Base-by-base conservation (phyloP, 2,113 vertebrate genomes). In the Zootoca vivipara region DNA sequence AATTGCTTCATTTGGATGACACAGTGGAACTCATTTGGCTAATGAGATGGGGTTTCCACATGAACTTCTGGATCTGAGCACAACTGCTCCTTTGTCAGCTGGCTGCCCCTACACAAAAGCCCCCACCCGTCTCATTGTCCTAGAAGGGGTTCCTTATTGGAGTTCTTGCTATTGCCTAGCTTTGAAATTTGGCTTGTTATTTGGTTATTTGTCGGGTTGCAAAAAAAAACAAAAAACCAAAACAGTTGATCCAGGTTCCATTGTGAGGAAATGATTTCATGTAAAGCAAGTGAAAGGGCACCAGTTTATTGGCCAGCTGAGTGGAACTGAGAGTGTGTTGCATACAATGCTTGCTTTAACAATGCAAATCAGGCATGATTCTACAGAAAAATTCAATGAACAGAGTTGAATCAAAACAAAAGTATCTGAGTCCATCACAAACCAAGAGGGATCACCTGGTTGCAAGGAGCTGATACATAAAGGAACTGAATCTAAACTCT, bases 321-420 rank as follows among this genome's bases (percentile, higher is more conserved):
- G 72, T 30, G 0, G 40, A 87, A 89, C 38, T 58, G 15, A 78
- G 38, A 77, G 8, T 74, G 78, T 85, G 62, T 64, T 46, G n/a
- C 75, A 58, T 52, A 72, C 3, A 86, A 82, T 70, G 85, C 91
- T 86, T 87, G 78, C 77, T 87, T 85, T 75, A 90, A 28, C 58
- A 88, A 35, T 79, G 87, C 79, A 1, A 86, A 83, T 62, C 85
- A 85, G 86, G 89, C 6, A 64, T 87, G 85, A 9, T 79, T 91
- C 85, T 40, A 87, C 12, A 82, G 52, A 67, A 85, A 89, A 86
- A 64, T 85, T 78, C 26, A 89, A 79, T n/a, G 0, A 94, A 91
- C 72, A 2, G 40, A 67, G 18, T 86, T 85, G 24, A 87, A 85
- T 88, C 56, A 87, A 86, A 52, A 85, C 77, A 70, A 79, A 90